These are phyloP conservation scores for Cephus sareptanus DNA, from an alignment of 2,888 invertebrate genomes.

Conservation along the genomic window DNA sequence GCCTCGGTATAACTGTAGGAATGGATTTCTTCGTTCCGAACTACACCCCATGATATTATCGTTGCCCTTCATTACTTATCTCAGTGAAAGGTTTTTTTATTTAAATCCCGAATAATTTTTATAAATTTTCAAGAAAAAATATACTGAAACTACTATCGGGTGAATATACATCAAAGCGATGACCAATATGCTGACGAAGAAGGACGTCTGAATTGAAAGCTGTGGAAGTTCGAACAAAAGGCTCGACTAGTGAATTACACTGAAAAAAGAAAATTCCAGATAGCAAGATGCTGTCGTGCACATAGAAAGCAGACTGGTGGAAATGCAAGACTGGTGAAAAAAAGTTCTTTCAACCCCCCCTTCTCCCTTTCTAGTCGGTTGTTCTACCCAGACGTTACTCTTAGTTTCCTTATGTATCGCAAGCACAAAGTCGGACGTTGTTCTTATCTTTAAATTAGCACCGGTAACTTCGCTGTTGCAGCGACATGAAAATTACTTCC, in stretches of 20 bases:
- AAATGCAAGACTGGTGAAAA: background rate
- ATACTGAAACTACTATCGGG: background rate
- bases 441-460: conserved; percentile 39
- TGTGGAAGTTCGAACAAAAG: background rate
- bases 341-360: background rate
- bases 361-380: background rate
- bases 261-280: background rate
- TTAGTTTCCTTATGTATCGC: background rate
- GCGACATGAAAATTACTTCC: background rate
- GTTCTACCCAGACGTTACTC: background rate
- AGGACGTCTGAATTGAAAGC: background rate
- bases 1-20: background rate
- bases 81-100: background rate
- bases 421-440: background rate
- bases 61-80: background rate
- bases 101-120: background rate
- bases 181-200: background rate
- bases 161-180: background rate
- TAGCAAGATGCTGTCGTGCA: background rate
- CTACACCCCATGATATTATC: background rate
- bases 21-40: background rate
- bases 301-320: background rate
- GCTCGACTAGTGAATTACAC: background rate
- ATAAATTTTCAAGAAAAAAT: background rate
- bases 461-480: conserved; percentile 6